phyloP scores from a whole-genome alignment of 2,113 vertebrate species.

The Sebastes fasciatus region DNA sequence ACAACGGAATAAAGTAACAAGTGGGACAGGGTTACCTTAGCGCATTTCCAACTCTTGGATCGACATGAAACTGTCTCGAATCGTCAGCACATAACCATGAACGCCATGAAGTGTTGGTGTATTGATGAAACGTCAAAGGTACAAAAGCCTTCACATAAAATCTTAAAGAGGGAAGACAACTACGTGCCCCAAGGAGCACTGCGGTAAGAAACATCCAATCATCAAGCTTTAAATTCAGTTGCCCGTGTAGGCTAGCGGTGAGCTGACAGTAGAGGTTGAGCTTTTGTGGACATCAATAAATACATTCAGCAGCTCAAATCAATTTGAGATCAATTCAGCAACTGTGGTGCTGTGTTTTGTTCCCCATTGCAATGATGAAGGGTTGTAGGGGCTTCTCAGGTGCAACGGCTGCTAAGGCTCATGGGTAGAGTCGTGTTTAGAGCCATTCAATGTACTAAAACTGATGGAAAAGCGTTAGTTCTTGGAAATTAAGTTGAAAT shows the following conservation, averaged over 20 bases:
- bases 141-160: neutral
- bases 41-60: constrained; percentile 24
- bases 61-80: constrained; percentile 16
- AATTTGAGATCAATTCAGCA: constrained; percentile 38
- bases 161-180: neutral
- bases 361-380: constrained; percentile 12
- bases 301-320: constrained; percentile 27
- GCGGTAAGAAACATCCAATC: constrained; percentile 20
- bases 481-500: neutral
- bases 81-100: neutral
- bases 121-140: constrained; percentile 2
- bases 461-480: neutral
- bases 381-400: neutral
- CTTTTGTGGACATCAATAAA: constrained; percentile 17
- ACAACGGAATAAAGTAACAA: neutral
- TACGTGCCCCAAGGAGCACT: neutral
- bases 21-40: neutral
- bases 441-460: neutral
- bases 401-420: neutral
- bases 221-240: constrained; percentile 24
- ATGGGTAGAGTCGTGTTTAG: neutral
- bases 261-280: constrained; percentile 26
- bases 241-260: neutral
- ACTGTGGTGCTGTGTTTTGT: neutral
- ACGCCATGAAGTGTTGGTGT: neutral